phyloP scores from a whole-genome alignment of 2,888 invertebrate species.

The Punctoribates punctum region DNA sequence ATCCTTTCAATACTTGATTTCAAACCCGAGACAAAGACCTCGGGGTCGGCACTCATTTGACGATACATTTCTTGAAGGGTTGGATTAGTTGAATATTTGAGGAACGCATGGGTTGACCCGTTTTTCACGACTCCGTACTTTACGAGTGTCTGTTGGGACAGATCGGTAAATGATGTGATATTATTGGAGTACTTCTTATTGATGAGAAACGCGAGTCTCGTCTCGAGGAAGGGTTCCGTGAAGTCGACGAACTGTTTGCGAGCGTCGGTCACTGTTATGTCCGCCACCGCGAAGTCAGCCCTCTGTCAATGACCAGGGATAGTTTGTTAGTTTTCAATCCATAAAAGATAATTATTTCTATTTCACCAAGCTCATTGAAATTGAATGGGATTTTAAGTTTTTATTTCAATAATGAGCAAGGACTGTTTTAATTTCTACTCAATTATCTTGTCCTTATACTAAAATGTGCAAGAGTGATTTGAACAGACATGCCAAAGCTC shows the following conservation, averaged over 20 bases:
- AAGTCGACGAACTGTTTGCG: constrained; percentile 40
- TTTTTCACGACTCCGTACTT: constrained; percentile 29
- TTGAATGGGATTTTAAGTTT: too few species aligned
- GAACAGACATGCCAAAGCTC: too few species aligned
- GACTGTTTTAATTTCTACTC: too few species aligned
- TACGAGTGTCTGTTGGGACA: neutral
- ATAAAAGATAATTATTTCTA: too few species aligned
- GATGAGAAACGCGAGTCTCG: constrained; percentile 8
- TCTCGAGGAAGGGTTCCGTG: constrained; percentile 38
- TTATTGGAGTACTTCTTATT: constrained; percentile 8
- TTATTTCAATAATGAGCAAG: too few species aligned
- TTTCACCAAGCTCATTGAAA: too few species aligned
- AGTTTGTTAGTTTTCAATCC: too few species aligned
- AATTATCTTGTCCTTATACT: too few species aligned
- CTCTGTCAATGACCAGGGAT: constrained; percentile 13
- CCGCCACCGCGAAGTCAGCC: constrained; percentile 41
- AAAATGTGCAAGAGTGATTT: too few species aligned
- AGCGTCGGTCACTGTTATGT: constrained; percentile 37
- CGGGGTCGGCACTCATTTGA: constrained; percentile 28
- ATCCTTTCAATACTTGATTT: constrained; percentile 37
- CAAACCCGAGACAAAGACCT: neutral
- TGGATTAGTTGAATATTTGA: constrained; percentile 24
- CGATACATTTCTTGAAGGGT: constrained; percentile 12
- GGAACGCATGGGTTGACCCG: constrained; percentile 6
- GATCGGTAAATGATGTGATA: constrained; percentile 24